These are phyloP conservation scores for Resseliella maxima DNA, from an alignment of 2,888 invertebrate species.

Conservation along the genomic window DNA sequence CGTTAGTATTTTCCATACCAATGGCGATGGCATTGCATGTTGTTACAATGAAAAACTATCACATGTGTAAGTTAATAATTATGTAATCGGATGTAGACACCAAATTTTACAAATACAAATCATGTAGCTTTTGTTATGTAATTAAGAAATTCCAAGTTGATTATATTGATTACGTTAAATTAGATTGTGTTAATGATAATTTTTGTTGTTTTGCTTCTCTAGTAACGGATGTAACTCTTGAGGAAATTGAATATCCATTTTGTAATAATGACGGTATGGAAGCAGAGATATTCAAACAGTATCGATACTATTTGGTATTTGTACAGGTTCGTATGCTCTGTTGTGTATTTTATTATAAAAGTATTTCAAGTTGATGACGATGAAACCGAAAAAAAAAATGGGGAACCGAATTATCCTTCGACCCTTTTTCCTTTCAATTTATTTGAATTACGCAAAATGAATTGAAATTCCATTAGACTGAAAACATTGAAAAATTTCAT, in stretches of 20 bases:
- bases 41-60: neutral
- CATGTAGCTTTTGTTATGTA: neutral
- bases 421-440: no score
- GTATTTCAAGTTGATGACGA: no score
- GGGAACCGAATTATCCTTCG: no score
- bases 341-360: no score
- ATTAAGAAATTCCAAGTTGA: neutral
- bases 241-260: conserved; percentile 65
- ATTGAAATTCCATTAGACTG: no score
- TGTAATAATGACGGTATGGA: conserved; percentile 69
- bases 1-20: conserved; percentile 76
- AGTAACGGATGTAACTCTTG: neutral
- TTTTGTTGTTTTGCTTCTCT: neutral
- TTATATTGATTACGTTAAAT: conserved; percentile 29
- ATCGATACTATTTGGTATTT: conserved; percentile 69
- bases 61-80: conserved; percentile 36
- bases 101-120: neutral
- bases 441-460: no score
- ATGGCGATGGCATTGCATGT: conserved; percentile 69
- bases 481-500: no score
- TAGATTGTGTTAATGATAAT: neutral
- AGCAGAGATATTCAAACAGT: conserved; percentile 68
- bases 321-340: conserved; percentile 63
- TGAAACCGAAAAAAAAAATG: no score
- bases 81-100: neutral